Evolutionary conservation across 2,888 invertebrate genomes (phyloP).

Genomic region (Agrotis clavis): DNA sequence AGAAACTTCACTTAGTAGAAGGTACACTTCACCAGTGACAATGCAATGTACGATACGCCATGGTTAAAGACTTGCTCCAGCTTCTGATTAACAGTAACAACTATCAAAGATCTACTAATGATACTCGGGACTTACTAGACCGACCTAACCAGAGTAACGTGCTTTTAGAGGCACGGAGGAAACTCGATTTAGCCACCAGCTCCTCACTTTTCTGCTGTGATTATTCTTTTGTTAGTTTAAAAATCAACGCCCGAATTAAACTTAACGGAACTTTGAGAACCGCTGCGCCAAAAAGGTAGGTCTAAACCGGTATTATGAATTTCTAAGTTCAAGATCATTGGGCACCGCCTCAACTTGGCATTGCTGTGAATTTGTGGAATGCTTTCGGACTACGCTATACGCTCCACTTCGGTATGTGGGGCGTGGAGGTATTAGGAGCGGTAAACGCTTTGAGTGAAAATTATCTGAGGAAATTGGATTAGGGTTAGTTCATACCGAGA

Average conservation of each 20-base stretch:
- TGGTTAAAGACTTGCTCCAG: too few relatives aligned
- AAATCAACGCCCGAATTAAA: background rate
- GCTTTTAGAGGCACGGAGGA: too few relatives aligned
- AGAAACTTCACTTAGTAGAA: too few relatives aligned
- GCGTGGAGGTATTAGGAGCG: constrained; percentile 16
- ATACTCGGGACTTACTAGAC: too few relatives aligned
- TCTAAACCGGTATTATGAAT: constrained; percentile 35
- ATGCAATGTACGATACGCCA: too few relatives aligned
- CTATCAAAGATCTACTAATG: too few relatives aligned
- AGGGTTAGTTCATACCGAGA: too few relatives aligned
- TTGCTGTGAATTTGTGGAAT: constrained; percentile 36
- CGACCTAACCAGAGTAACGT: too few relatives aligned
- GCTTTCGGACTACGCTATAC: constrained; percentile 17
- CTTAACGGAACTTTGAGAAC: constrained; percentile 15
- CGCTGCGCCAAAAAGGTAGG: constrained; percentile 16
- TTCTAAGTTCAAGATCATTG: constrained; percentile 52
- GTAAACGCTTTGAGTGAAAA: background rate
- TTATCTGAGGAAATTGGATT: background rate
- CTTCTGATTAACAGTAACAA: too few relatives aligned
- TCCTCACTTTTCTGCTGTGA: too few relatives aligned
- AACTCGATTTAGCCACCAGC: too few relatives aligned
- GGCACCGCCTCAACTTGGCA: background rate
- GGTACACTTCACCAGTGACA: too few relatives aligned
- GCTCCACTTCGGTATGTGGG: constrained; percentile 7
- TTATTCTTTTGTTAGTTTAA: background rate